phyloP scores from a whole-genome alignment of 2,113 vertebrate genomes.

The Otolemur garnettii region DNA sequence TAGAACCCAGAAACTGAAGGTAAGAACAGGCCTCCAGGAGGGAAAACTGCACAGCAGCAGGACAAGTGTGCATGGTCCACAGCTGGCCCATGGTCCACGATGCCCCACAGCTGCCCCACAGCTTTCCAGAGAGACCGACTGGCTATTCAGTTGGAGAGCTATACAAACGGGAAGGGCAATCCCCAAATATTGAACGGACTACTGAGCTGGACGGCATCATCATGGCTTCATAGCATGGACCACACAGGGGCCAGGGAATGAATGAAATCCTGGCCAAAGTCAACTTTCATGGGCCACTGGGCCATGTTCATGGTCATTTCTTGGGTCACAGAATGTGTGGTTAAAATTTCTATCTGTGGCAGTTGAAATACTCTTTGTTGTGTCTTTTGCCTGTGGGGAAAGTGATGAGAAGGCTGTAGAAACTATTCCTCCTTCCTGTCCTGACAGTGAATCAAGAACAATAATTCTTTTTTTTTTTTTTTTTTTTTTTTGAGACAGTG shows the following conservation, averaged over 20 bases:
- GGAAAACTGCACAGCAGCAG: background rate
- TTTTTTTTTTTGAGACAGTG: too few species aligned
- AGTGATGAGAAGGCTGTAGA: background rate
- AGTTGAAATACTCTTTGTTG: background rate
- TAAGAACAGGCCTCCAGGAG: background rate
- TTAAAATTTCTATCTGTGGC: background rate
- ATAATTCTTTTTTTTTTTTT: too few species aligned
- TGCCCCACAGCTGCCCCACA: background rate
- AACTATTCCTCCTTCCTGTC: background rate
- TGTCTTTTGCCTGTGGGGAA: background rate
- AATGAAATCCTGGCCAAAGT: background rate
- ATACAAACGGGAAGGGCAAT: background rate
- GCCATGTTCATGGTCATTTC: background rate
- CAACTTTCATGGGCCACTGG: background rate
- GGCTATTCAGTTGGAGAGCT: background rate
- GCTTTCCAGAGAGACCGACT: background rate
- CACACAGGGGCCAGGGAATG: background rate
- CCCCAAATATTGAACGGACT: background rate
- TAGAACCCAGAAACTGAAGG: background rate
- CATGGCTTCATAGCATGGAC: background rate
- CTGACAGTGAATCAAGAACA: background rate
- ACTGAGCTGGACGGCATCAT: background rate
- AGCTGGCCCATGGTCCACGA: too few species aligned
- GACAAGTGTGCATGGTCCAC: accelerated
- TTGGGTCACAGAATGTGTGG: background rate